phyloP scores from a whole-genome alignment of 2,113 vertebrate species.

The Triplophysa tibetana region DNA sequence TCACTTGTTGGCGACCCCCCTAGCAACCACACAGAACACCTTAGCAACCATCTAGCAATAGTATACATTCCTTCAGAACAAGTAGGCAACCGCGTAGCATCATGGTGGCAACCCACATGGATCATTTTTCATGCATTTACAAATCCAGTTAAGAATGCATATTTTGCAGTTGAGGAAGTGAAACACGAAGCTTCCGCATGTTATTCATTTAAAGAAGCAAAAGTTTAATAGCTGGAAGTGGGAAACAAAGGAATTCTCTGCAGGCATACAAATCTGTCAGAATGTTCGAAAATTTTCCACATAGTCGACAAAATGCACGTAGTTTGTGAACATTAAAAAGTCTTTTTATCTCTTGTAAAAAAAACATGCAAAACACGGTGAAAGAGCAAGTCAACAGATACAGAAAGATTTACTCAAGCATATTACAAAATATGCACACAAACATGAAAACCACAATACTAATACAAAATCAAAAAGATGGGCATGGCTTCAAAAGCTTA shows the following conservation, averaged over 20 bases:
- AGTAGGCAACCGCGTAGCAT: no score
- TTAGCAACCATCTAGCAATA: no score
- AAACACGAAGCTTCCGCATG: background rate
- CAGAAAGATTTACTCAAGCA: background rate
- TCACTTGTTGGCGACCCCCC: no score
- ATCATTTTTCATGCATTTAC: no score
- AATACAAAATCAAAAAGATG: background rate
- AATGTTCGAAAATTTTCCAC: constrained; percentile 4
- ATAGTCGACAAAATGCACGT: background rate
- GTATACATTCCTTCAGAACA: no score
- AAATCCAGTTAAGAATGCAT: background rate
- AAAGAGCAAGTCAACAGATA: background rate
- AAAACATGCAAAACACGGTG: background rate
- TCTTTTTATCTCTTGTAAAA: background rate
- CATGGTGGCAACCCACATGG: no score
- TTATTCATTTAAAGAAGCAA: background rate
- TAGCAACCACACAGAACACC: no score
- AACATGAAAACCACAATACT: background rate
- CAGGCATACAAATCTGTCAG: constrained; percentile 19
- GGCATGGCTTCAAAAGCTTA: background rate
- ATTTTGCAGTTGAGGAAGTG: background rate
- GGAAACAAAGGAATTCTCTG: constrained; percentile 12
- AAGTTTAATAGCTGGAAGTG: constrained; percentile 9
- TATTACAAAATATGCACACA: background rate
- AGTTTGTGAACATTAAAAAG: background rate